A percentile compares a stretch with the other conserved stretches of the same genome.
These are phyloP conservation scores for Crenichthys baileyi DNA, from an alignment of 2,797 vertebrate species.

Conservation along the genomic window DNA sequence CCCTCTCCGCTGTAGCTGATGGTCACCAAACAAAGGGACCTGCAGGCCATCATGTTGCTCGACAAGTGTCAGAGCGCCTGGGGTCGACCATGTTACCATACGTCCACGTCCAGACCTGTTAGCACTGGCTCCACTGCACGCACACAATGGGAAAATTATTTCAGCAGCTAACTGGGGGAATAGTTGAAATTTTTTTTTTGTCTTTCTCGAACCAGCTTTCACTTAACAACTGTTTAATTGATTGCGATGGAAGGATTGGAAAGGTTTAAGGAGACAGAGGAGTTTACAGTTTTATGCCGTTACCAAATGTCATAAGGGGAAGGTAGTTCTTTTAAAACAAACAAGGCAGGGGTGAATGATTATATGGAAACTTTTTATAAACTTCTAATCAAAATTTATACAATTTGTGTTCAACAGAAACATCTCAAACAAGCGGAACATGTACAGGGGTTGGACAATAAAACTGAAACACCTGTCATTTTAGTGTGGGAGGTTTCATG, in stretches of 20 bases:
- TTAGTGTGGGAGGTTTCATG: too few relatives aligned
- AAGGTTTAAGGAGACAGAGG: neutral
- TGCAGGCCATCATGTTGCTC: conserved; percentile 52
- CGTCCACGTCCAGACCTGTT: conserved; percentile 62
- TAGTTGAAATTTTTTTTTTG: conserved; percentile 45
- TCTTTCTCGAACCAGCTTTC: conserved; percentile 38
- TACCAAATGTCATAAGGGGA: neutral
- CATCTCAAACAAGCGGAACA: neutral
- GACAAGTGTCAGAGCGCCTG: conserved; percentile 68
- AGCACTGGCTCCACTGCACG: conserved; percentile 53
- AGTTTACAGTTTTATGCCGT: neutral
- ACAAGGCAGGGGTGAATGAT: neutral
- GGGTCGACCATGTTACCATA: conserved; percentile 62
- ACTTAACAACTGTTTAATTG: conserved; percentile 45
- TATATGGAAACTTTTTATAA: neutral
- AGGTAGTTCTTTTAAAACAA: neutral
- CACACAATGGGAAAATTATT: conserved; percentile 11
- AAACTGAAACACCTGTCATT: too few relatives aligned
- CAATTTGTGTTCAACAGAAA: neutral
- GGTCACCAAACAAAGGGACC: conserved; percentile 67
- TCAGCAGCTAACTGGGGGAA: conserved; percentile 26
- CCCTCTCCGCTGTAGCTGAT: conserved; percentile 55
- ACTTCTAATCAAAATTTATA: neutral
- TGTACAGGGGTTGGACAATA: too few relatives aligned
- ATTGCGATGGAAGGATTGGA: neutral